Percentiles rank a stretch among this genome's conserved stretches.
phyloP scores from a whole-genome alignment of 2,113 vertebrate genomes.

The Callithrix jacchus region DNA sequence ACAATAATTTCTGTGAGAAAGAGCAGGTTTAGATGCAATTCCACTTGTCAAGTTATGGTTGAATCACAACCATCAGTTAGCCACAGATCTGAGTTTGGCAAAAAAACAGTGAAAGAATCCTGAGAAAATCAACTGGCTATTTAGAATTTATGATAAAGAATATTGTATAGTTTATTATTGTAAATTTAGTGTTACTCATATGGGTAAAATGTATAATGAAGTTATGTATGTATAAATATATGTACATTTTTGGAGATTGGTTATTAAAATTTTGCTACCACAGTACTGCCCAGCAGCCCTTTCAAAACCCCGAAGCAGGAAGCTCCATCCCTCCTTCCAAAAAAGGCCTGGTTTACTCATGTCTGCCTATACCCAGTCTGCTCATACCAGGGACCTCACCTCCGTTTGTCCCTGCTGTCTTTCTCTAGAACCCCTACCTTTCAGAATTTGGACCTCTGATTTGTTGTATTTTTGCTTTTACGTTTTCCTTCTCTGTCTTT shows the following conservation, averaged over 20 bases:
- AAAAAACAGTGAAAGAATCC: not conserved
- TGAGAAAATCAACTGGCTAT: not conserved
- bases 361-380: not conserved
- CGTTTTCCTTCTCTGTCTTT: not conserved
- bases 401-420: not conserved
- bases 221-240: too few relatives aligned
- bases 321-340: not conserved
- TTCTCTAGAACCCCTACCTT: not conserved
- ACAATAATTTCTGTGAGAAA: slow-evolving; percentile 7
- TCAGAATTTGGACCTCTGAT: not conserved
- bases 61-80: not conserved
- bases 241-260: not conserved
- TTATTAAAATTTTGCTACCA: not conserved
- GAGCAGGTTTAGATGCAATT: not conserved
- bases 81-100: not conserved
- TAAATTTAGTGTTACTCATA: not conserved
- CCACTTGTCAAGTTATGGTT: slow-evolving; percentile 7
- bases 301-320: not conserved
- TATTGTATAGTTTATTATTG: not conserved
- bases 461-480: not conserved
- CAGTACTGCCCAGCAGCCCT: not conserved
- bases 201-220: not conserved
- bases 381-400: not conserved
- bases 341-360: not conserved
- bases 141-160: not conserved